These are phyloP conservation scores for Talpa occidentalis DNA, from an alignment of 2,113 vertebrate genomes.

Conservation along the genomic window DNA sequence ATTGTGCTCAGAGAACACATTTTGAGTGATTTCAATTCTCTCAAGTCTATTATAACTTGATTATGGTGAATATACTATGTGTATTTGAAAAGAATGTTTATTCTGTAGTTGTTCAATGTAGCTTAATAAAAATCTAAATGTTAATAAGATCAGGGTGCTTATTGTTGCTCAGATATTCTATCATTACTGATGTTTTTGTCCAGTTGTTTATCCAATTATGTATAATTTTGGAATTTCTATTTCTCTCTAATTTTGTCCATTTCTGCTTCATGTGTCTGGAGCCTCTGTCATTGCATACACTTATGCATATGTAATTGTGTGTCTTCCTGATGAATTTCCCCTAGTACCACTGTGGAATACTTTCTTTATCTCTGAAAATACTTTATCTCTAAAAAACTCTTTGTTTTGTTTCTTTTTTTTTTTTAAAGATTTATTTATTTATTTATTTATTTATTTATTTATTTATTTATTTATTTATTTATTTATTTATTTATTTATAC, in stretches of 20 bases:
- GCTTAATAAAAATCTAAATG: neutral
- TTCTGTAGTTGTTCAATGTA: neutral
- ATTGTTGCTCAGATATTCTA: neutral
- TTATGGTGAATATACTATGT: neutral
- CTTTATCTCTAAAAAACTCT: no score
- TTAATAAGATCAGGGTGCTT: neutral
- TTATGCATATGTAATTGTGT: neutral
- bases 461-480: no score
- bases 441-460: no score
- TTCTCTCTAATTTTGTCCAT: neutral
- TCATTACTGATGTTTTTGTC: neutral
- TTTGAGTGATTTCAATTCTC: neutral
- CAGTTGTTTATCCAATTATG: neutral
- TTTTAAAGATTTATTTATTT: no score
- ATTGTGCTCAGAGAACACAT: neutral
- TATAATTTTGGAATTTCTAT: neutral
- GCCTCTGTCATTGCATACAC: neutral
- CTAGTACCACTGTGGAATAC: neutral
- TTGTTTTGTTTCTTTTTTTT: no score
- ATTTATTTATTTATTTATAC: no score
- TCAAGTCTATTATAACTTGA: neutral
- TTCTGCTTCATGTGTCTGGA: neutral
- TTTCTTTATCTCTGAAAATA: neutral
- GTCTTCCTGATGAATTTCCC: neutral
- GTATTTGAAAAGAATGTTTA: slow-evolving; percentile 11